These are phyloP conservation scores for Rhopalosiphum nymphaeae DNA, from an alignment of 2,888 invertebrate genomes.

Conservation along the genomic window DNA sequence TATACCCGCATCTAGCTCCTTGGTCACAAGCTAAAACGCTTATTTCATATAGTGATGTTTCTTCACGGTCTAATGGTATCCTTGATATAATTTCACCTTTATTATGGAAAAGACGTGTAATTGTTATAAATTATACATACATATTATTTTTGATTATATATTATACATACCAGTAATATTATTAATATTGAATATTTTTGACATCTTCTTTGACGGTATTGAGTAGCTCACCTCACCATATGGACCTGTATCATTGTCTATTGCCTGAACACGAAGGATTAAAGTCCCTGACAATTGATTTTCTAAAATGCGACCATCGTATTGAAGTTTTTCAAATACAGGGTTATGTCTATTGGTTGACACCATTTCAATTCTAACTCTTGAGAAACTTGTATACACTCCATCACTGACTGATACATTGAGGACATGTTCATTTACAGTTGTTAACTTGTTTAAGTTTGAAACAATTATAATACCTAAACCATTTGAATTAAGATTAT, in stretches of 20 bases:
- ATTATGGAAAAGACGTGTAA: neutral
- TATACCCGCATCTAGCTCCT: constrained; percentile 82
- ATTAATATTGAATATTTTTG: constrained; percentile 82
- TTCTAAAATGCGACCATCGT: constrained; percentile 85
- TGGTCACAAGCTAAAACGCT: constrained; percentile 86
- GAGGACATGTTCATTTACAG: constrained; percentile 77
- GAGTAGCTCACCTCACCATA: constrained; percentile 79
- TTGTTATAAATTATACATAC: neutral
- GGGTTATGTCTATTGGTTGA: constrained; percentile 86
- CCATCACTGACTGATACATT: constrained; percentile 97
- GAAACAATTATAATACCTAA: constrained; percentile 78
- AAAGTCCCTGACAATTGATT: constrained; percentile 83
- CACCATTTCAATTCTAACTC: constrained; percentile 82
- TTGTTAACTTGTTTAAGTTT: constrained; percentile 81
- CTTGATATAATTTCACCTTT: constrained; percentile 70
- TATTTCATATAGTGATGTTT: constrained; percentile 79
- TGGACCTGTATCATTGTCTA: constrained; percentile 74
- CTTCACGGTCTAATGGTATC: constrained; percentile 79
- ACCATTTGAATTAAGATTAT: constrained; percentile 56
- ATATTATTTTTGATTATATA: constrained; percentile 12
- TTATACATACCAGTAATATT: constrained; percentile 74
- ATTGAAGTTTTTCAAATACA: constrained; percentile 81
- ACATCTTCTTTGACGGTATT: constrained; percentile 81
- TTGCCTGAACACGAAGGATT: constrained; percentile 83
- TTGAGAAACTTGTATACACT: constrained; percentile 90